Base-by-base conservation (phyloP, 2,797 vertebrate species). In the Smutsia gigantea region DNA sequence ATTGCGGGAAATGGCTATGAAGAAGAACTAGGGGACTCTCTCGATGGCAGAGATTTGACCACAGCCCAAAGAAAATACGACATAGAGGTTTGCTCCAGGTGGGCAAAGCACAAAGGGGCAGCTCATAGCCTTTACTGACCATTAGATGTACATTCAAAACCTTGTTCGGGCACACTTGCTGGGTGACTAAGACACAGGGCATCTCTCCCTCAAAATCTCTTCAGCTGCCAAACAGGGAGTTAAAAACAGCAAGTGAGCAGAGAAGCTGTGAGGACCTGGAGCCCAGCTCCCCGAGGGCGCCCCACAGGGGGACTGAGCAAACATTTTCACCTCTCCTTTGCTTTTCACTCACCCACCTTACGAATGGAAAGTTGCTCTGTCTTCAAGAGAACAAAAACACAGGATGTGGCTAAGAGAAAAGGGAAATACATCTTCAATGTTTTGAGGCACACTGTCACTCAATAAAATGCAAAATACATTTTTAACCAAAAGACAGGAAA, bases 401-500 rank as follows among this genome's bases (percentile, higher is more conserved):
- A 66, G 34, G 61, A 75, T 4, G 55, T 0, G 17, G 27, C 37
- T 39, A 71, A 95, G 81, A 74, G 49, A 34, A 81, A 68, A 77
- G 18, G 55, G 53, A 96, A 84, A 78, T 14, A 8, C 18, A 27
- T 51, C 51, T 53, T 63, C 72, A 90, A 2, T 34, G 59, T 77
- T 82, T 77, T 66, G 69, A 92, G 46, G 57, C 29, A 68, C 61
- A 74, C 0, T 94, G 66, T 85, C 57, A 77, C 39, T 96, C 90
- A 91, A 63, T 86, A 46, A 93, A 87, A 94, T 31, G 25, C 27
- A 89, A 94, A 90, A 66, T 39, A 53, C 17, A 39, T 88, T 91
- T 94, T 94, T 69, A 88, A 95, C 69, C 55, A 90, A 82, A 95
- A 96, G 90, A 83, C 2, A n/a, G 7, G 51, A n/a, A 74, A 85